phyloP scores from a whole-genome alignment of 2,113 vertebrate genomes.

The Caretta caretta region DNA sequence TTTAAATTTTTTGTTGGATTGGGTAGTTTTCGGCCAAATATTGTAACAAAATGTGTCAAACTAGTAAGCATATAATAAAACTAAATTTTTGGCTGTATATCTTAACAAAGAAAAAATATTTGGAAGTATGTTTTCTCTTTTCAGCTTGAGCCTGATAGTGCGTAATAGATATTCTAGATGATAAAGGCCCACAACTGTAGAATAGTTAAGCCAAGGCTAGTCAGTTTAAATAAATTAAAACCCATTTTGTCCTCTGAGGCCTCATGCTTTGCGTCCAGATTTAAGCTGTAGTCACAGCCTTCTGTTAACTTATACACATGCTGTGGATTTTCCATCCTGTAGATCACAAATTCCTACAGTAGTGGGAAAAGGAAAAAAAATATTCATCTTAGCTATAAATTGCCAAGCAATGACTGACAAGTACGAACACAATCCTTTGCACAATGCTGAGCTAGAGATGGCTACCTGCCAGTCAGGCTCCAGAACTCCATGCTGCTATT shows the following conservation, averaged over 20 bases:
- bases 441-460: neutral
- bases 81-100: slow-evolving; percentile 16
- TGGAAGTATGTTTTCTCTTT: slow-evolving; percentile 30
- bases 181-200: slow-evolving; percentile 2
- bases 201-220: slow-evolving; percentile 40
- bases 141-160: neutral
- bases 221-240: slow-evolving; percentile 67
- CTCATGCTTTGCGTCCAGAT: slow-evolving; percentile 56
- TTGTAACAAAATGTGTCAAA: neutral
- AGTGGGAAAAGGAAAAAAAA: slow-evolving; percentile 32
- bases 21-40: neutral
- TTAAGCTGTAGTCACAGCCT: slow-evolving; percentile 64
- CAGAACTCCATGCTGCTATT: slow-evolving; percentile 17
- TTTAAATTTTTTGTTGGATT: neutral
- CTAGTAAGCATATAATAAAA: slow-evolving; percentile 12
- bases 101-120: slow-evolving; percentile 42
- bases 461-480: slow-evolving; percentile 38
- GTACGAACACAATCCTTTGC: slow-evolving; percentile 55
- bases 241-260: slow-evolving; percentile 46
- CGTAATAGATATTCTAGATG: slow-evolving; percentile 41
- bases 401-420: slow-evolving; percentile 59
- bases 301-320: slow-evolving; percentile 52
- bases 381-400: slow-evolving; percentile 53
- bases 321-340: slow-evolving; percentile 67
- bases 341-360: slow-evolving; percentile 64